Evolutionary conservation across 1,140 invertebrate genomes (phyloP), one percentile per base, ranked within the genome.

Genomic region (Hyles euphorbiae): DNA sequence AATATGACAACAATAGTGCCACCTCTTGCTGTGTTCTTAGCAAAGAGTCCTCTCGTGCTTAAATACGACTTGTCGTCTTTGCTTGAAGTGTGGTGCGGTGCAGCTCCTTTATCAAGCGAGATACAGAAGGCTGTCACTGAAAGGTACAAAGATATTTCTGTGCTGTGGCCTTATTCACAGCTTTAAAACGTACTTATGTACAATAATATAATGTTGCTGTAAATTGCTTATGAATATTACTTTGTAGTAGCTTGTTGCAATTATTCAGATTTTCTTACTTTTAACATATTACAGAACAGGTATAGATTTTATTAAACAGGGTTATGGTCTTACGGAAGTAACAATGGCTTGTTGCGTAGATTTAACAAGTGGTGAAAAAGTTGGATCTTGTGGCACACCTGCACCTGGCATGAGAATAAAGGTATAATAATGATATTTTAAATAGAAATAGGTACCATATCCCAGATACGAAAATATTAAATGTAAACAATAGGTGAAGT

Each of bases 311-410:
- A 91, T 94, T 3, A 89, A 90, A 4, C 93, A 94, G 72, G 93
- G 91, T 1, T 94, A 94, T 70, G 94, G 94, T 0, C 90, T 95
- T 73, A 94, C 93, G 3, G 94, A 95, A 76, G 90, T 92, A 0
- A 92, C 93, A 1, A 74, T 93, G 64, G 88, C 85, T 3, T 72
- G 84, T 72, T 68, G 82, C 61, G 78, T 90, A 58, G 79, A 88
- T 58, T 50, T 87, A 10, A 78, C 78, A 3, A 61, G 59, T 40
- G 76, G 77, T 22, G 60, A 68, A 8, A 92, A 91, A 67, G 72
- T 86, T 0, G 92, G 92, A 11, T 92, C 92, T 11, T 92, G 92
- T 34, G 93, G 93, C 3, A 88, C 86, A 10, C 82, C 93, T 3
- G 90, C 91, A 2, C 85, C 90, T 5, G 92, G 92, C n/a, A 90